Percentiles rank a stretch among this genome's conserved stretches.
Evolutionary conservation across 2,113 vertebrate genomes (phyloP).

Genomic region (Labeo rohita): DNA sequence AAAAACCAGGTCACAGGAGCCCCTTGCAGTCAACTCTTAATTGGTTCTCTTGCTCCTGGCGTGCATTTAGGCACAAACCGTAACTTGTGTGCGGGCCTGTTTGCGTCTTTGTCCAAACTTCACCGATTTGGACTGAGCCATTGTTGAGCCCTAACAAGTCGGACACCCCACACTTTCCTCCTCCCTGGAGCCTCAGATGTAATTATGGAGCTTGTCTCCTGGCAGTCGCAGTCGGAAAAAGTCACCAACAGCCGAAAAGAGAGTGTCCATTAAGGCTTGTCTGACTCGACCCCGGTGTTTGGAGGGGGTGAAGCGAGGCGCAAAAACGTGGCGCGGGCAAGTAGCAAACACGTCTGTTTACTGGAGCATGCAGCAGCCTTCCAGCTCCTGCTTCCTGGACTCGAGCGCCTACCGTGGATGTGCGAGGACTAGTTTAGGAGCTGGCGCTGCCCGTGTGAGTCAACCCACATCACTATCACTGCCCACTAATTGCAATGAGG

Average conservation of each 20-base stretch:
- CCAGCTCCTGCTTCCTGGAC: conserved; percentile 43
- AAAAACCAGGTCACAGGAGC: conserved; percentile 40
- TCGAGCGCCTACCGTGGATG: conserved; percentile 55
- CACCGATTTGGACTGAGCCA: conserved; percentile 26
- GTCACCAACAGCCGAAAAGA: conserved; percentile 55
- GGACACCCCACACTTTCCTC: conserved; percentile 45
- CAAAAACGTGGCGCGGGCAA: conserved; percentile 38
- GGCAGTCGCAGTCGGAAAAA: conserved; percentile 50
- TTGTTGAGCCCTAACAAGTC: conserved; percentile 34
- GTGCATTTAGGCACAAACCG: background rate
- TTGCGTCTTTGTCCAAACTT: conserved; percentile 27
- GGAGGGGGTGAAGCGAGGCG: conserved; percentile 54
- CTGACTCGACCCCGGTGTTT: conserved; percentile 51
- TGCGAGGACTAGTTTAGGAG: conserved; percentile 77
- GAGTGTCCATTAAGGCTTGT: conserved; percentile 50
- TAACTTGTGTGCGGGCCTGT: conserved; percentile 2
- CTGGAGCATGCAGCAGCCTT: conserved; percentile 47
- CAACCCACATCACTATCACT: conserved; percentile 88
- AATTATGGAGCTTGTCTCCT: conserved; percentile 50
- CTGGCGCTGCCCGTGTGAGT: conserved; percentile 78
- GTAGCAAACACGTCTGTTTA: conserved; percentile 39
- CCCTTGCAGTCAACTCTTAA: conserved; percentile 30
- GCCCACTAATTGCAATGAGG: conserved; percentile 87
- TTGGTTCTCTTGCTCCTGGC: conserved; percentile 41
- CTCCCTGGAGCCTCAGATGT: conserved; percentile 38